Evolutionary conservation across 2,888 invertebrate genomes (phyloP).

Genomic region (Megastigmus dorsalis): DNA sequence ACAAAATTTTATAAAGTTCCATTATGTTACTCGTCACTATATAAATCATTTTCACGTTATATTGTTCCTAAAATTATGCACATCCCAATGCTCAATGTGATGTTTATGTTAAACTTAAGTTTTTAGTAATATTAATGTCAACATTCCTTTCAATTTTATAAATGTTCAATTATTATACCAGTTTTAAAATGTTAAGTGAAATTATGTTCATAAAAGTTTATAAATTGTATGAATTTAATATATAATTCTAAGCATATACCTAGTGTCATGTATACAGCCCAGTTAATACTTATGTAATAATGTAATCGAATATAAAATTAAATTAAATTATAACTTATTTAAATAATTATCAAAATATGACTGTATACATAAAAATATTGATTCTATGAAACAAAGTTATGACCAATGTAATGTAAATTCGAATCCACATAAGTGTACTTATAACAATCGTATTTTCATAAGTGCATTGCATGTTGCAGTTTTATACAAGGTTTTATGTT

Average conservation of each 20-base stretch:
- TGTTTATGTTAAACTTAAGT: background rate
- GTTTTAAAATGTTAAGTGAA: background rate
- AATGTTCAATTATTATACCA: background rate
- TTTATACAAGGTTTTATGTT: background rate
- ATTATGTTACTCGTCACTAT: background rate
- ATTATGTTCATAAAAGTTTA: too few species aligned
- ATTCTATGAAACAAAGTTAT: background rate
- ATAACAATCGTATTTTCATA: background rate
- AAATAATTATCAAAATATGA: too few species aligned
- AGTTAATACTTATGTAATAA: too few species aligned
- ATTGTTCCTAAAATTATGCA: constrained; percentile 25
- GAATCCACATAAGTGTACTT: too few species aligned
- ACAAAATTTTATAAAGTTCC: background rate
- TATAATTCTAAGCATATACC: too few species aligned
- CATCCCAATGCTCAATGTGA: constrained; percentile 5
- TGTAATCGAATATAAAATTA: too few species aligned
- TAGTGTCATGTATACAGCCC: too few species aligned
- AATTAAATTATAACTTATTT: too few species aligned
- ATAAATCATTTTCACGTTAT: background rate
- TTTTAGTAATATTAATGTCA: constrained; percentile 7
- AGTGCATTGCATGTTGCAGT: background rate
- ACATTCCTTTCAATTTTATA: background rate
- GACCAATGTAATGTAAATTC: background rate
- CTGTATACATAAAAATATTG: too few species aligned
- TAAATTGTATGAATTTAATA: too few species aligned